A percentile compares a stretch with the other conserved stretches of the same genome.
phyloP scores from a whole-genome alignment of 2,888 invertebrate species.

The Diadromus collaris region DNA sequence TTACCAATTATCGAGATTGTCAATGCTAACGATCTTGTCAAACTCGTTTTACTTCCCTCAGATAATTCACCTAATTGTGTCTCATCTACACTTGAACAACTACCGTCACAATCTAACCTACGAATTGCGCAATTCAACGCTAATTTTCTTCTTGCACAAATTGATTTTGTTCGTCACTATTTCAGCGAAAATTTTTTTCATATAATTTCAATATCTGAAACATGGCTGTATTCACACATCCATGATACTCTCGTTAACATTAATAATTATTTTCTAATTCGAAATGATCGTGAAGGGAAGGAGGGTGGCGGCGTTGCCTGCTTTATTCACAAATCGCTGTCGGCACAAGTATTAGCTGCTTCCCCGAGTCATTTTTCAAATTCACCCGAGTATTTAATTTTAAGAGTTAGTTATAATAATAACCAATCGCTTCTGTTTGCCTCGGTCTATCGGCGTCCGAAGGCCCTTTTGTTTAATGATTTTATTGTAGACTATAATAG shows the following conservation, averaged over 20 bases:
- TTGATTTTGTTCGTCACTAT: neutral
- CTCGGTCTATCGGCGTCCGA: slow-evolving; percentile 5
- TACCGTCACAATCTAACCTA: neutral
- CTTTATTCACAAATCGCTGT: slow-evolving; percentile 39
- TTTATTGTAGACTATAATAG: neutral
- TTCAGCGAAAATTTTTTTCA: neutral
- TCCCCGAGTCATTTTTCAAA: neutral
- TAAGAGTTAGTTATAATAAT: neutral
- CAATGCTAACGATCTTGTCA: neutral
- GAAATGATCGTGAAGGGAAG: slow-evolving; percentile 31
- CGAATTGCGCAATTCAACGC: slow-evolving; percentile 1
- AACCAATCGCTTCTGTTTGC: neutral
- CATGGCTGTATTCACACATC: slow-evolving; percentile 27
- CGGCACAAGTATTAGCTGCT: neutral
- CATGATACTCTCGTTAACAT: slow-evolving; percentile 5
- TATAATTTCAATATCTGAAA: slow-evolving; percentile 34
- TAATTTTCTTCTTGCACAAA: slow-evolving; percentile 17
- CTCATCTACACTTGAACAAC: neutral
- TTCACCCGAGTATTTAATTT: neutral
- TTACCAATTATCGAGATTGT: neutral
- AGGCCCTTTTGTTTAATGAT: slow-evolving; percentile 14
- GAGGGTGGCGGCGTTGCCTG: slow-evolving; percentile 42
- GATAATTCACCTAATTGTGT: neutral
- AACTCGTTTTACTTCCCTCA: neutral
- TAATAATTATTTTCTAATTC: slow-evolving; percentile 14